Conservation (phyloP, 2,888 invertebrate species). For the Cheilosia scutellata region DNA sequence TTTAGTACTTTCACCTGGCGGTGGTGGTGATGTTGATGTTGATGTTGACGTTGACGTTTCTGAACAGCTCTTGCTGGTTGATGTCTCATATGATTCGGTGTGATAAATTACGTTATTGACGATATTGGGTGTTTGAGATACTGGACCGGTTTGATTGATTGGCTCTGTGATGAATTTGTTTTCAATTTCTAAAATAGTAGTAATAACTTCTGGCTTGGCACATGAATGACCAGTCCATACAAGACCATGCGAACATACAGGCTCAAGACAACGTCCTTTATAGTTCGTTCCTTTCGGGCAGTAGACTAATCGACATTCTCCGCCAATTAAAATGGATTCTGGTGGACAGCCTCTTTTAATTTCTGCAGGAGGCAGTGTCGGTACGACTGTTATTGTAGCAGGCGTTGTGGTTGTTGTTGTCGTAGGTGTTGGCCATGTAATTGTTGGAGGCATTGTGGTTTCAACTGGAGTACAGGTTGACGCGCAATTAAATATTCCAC, state of each 20-base stretch:
- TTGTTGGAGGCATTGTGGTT: neutral
- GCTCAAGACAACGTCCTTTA: constrained; percentile 55
- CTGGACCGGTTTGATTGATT: constrained; percentile 46
- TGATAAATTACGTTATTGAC: constrained; percentile 33
- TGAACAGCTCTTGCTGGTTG: neutral
- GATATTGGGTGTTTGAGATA: neutral
- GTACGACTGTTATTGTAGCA: neutral
- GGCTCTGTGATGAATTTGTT: constrained; percentile 24
- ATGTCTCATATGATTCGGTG: constrained; percentile 7
- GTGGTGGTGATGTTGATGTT: neutral
- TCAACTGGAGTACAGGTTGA: neutral
- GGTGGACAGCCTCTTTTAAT: constrained; percentile 22
- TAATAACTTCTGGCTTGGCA: constrained; percentile 41
- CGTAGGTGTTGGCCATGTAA: neutral
- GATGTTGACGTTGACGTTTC: constrained; percentile 9
- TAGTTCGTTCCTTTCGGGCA: constrained; percentile 42
- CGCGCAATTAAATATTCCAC: constrained; percentile 15
- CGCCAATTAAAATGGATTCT: constrained; percentile 36
- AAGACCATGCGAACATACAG: constrained; percentile 48
- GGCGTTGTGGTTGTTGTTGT: neutral
- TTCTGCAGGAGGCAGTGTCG: constrained; percentile 3
- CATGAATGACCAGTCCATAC: constrained; percentile 62
- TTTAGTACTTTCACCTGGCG: constrained; percentile 12
- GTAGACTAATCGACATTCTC: constrained; percentile 44
- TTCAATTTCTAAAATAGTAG: constrained; percentile 59